Conservation (phyloP, 2,113 vertebrate species). For the Tachysurus vachellii region DNA sequence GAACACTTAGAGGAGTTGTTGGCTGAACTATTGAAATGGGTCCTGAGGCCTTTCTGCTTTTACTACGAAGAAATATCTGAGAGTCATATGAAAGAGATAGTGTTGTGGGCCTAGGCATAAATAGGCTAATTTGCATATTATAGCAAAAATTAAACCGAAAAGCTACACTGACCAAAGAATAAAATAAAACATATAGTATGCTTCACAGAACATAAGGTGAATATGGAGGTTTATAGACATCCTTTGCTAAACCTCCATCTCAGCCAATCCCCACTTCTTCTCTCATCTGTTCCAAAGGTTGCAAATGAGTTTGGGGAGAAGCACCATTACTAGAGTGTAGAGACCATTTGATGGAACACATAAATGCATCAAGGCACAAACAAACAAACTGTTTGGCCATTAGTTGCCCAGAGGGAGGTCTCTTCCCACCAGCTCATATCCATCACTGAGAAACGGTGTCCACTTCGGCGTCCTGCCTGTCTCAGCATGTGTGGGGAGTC, state of each 20-base stretch:
- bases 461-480: slow-evolving; percentile 39
- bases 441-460: slow-evolving; percentile 50
- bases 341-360: slow-evolving; percentile 53
- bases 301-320: slow-evolving; percentile 52
- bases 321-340: slow-evolving; percentile 47
- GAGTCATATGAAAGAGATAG: not conserved
- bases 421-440: slow-evolving; percentile 52
- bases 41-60: slow-evolving; percentile 36
- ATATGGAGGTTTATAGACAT: not conserved
- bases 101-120: not conserved
- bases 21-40: slow-evolving; percentile 37
- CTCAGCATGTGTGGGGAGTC: slow-evolving; percentile 34
- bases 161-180: slow-evolving; percentile 4
- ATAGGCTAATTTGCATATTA: not conserved
- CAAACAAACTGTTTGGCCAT: slow-evolving; percentile 55
- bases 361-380: slow-evolving; percentile 57
- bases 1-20: slow-evolving; percentile 49
- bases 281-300: slow-evolving; percentile 36
- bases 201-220: not conserved
- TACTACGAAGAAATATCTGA: slow-evolving; percentile 35
- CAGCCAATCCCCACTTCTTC: not conserved
- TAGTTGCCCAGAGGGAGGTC: slow-evolving; percentile 56
- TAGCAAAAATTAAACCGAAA: not conserved
- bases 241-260: not conserved
- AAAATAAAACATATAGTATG: not conserved